Base-by-base conservation (phyloP, 2,888 invertebrate species). In the Zhuqinia jingwanae region DNA sequence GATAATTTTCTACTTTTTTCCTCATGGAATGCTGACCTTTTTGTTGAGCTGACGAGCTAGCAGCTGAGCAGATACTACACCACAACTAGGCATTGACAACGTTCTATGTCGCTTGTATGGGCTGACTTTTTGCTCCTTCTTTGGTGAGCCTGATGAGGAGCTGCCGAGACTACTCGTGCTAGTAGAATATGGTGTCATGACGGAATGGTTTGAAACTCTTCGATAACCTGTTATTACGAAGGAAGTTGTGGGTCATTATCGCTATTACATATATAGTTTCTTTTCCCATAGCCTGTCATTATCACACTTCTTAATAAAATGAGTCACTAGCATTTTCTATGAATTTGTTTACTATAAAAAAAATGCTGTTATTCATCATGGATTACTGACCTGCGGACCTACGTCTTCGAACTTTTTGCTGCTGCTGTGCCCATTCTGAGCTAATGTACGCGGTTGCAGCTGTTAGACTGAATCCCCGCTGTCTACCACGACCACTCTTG, bases 1-100 rank as follows among this genome's bases (percentile, higher is more conserved):
- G 70, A 47, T 0, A 70, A 45, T 36, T 13, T 58, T 10, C 2
- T 17, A 53, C n/a, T 20, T 20, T 70, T 70, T 65, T 65, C 65
- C n/a, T 6, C n/a, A n/a, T n/a, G n/a, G n/a, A 45, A 47, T 20
- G 5, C 60, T 73, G 17, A 56, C 70, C 70, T 70, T 81, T 20
- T 65, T 65, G 47, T 84, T 77, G 80, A 85, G 85, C 76, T 86
- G 86, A 11, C 76, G 20, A 56, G 50, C 25, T 15, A 76, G 77
- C 11, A 78, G 83, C 70, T 77, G 73, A 79, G 83, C 79, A 78
- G 78, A 70, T 45, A n/a, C n/a, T n/a, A 63, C 53, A 15, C 73
- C 79, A 50, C 85, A 85, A 73, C 85, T 85, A 1, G 88, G 88
- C 88, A 88, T 85, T 15, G 88, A 88, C 80, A 85, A 56, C 36